phyloP scores from a whole-genome alignment of 2,797 vertebrate genomes.

The Coreius guichenoti region DNA sequence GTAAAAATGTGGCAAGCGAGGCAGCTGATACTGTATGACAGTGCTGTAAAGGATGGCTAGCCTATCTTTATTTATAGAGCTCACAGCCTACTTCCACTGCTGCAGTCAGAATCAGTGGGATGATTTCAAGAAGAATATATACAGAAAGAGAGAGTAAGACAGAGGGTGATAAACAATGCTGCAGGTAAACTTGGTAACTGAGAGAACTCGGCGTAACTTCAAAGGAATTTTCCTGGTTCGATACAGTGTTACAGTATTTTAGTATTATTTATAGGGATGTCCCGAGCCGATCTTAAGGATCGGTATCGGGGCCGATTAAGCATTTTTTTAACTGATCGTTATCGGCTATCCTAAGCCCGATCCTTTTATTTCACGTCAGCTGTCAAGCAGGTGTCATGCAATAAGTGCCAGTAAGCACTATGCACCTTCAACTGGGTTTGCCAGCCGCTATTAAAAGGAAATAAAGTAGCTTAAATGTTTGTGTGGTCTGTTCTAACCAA shows the following conservation, averaged over 20 bases:
- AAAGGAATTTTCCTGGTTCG: background rate
- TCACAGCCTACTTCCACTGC: constrained; percentile 25
- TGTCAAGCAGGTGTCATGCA: background rate
- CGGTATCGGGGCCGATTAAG: background rate
- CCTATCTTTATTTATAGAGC: constrained; percentile 60
- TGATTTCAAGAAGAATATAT: constrained; percentile 38
- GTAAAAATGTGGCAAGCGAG: constrained; percentile 41
- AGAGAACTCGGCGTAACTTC: background rate
- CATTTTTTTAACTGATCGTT: background rate
- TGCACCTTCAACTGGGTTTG: background rate
- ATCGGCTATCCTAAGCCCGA: background rate
- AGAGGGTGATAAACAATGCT: constrained; percentile 19
- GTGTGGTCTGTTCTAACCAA: background rate
- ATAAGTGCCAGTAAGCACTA: too few relatives aligned
- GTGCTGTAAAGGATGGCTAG: constrained; percentile 58
- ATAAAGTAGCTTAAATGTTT: background rate
- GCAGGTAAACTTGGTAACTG: background rate
- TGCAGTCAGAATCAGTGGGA: constrained; percentile 42
- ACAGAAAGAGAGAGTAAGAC: constrained; percentile 11
- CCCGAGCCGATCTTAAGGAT: background rate
- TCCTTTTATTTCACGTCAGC: background rate
- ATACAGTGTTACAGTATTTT: background rate
- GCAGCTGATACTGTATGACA: constrained; percentile 46
- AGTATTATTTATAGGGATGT: background rate
- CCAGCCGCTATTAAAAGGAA: background rate